Evolutionary conservation across 2,113 vertebrate genomes (phyloP).

Genomic region (Hippoglossus stenolepis): DNA sequence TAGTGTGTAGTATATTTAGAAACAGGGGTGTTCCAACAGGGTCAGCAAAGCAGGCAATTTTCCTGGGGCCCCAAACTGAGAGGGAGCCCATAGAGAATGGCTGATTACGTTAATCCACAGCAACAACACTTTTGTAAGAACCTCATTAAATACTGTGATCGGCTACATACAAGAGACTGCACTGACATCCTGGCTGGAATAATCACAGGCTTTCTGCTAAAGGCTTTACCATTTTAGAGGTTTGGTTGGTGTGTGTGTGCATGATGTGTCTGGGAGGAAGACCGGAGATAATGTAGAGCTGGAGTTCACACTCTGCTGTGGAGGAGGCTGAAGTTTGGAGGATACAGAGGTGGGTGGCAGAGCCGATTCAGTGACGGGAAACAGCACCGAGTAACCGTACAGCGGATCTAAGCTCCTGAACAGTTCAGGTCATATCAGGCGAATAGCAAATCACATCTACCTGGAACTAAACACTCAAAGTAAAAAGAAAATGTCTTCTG

Average conservation of each 20-base stretch:
- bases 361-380: slow-evolving; percentile 4
- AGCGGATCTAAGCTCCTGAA: not conserved
- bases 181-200: not conserved
- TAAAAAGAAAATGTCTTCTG: not conserved
- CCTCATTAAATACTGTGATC: not conserved
- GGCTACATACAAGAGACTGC: not conserved
- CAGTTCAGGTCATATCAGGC: not conserved
- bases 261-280: not conserved
- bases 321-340: slow-evolving; percentile 10
- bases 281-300: not conserved
- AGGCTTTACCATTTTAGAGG: not conserved
- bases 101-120: not conserved
- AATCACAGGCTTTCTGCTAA: no score
- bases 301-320: not conserved
- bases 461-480: not conserved
- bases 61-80: no score
- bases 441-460: not conserved
- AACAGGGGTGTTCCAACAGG: not conserved
- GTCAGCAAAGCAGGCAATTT: no score
- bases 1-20: not conserved
- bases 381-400: not conserved
- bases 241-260: not conserved
- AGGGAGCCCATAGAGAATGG: not conserved
- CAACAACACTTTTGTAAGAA: not conserved
- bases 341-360: slow-evolving; percentile 5